phyloP scores from a whole-genome alignment of 2,113 vertebrate species.

The Urocolius indicus region DNA sequence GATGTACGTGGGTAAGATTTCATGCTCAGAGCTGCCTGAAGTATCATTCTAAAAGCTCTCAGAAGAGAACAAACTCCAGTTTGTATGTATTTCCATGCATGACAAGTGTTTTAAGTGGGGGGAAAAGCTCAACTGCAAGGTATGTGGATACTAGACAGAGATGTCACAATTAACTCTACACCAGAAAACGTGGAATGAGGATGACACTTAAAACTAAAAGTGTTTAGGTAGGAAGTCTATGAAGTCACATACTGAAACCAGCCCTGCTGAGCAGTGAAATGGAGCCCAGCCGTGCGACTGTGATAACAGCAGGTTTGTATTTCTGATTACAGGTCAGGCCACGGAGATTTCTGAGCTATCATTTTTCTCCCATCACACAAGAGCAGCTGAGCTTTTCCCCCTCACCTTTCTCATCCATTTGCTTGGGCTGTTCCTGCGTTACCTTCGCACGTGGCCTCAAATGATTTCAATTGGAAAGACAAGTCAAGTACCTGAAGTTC shows the following conservation, averaged over 20 bases:
- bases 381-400: background rate
- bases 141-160: rapidly evolving
- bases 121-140: background rate
- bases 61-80: rapidly evolving
- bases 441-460: background rate
- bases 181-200: background rate
- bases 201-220: background rate
- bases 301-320: background rate
- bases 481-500: background rate
- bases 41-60: background rate
- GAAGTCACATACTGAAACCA: background rate
- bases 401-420: background rate
- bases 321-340: background rate
- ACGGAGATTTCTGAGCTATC: background rate
- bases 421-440: background rate
- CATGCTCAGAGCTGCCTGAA: background rate
- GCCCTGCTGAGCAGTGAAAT: rapidly evolving
- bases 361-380: background rate
- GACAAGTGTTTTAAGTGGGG: background rate
- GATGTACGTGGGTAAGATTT: rapidly evolving
- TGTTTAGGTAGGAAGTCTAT: background rate
- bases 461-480: background rate
- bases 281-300: background rate
- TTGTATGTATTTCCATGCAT: rapidly evolving
- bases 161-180: background rate